A percentile compares a stretch with the other conserved stretches of the same genome.
phyloP scores from a whole-genome alignment of 2,888 invertebrate species.

The Harmothoe impar region DNA sequence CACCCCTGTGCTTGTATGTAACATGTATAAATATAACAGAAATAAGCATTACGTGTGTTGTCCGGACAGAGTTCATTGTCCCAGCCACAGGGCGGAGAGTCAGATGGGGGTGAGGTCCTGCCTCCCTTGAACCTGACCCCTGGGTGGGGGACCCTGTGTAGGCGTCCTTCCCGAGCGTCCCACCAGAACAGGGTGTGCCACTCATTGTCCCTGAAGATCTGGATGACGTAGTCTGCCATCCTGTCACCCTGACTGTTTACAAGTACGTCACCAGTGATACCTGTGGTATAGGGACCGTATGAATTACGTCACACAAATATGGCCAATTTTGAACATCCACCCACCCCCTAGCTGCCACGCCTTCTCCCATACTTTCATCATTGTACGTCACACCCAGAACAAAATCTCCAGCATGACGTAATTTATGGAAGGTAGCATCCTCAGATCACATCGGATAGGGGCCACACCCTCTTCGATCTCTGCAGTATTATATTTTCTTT shows the following conservation, averaged over 20 bases:
- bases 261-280: constrained; percentile 38
- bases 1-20: too few relatives aligned
- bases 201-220: neutral
- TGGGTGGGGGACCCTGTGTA: neutral
- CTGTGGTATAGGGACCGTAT: neutral
- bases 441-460: too few relatives aligned
- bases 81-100: constrained; percentile 55
- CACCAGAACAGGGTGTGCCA: neutral
- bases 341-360: too few relatives aligned
- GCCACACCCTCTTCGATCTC: too few relatives aligned
- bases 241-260: constrained; percentile 43
- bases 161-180: neutral
- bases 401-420: too few relatives aligned
- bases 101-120: neutral
- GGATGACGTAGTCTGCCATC: constrained; percentile 54
- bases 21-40: neutral
- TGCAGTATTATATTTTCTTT: too few relatives aligned
- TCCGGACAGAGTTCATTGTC: constrained; percentile 55
- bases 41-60: constrained; percentile 48
- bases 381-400: too few relatives aligned
- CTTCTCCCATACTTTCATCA: too few relatives aligned
- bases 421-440: too few relatives aligned
- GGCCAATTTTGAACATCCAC: too few relatives aligned
- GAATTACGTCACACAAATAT: too few relatives aligned
- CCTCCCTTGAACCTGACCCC: neutral